Base-by-base conservation (phyloP, 2,888 invertebrate genomes). In the Galeopsomyia nigrocyanea region DNA sequence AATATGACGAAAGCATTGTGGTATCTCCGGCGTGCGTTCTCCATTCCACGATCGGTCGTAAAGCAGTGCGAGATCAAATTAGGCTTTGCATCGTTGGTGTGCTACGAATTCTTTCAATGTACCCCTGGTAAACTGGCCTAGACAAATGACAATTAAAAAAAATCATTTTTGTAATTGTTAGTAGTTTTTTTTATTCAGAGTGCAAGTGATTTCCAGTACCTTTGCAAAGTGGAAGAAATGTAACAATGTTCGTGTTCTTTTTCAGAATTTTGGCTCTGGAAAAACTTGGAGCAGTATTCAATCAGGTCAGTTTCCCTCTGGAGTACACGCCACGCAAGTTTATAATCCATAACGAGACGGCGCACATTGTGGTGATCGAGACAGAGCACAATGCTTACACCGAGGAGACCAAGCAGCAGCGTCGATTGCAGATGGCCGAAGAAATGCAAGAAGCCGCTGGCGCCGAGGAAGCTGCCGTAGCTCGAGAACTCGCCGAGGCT, bases 331-430 rank as follows among this genome's bases (percentile, higher is more conserved):
- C 99, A 0, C 90, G 98, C 60, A 95, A 95, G 81, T 98, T 99
- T 85, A 93, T 95, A 19, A 94, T 99, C 71, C 98, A 99, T 86
- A 91, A 93, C 2, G 97, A 98, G 80, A 94, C 95, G 19, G 95
- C 94, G 46, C 94, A 97, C 82, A 90, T 99, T 68, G 91, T 99
- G 62, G 90, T 98, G 68, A 92, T 98, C 55, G 99, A 99, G 88
- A 97, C 98, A 14, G 99, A 99, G 87, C 98, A 99, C 86, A 99
- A 98, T 86, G 94, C 99, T 0, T 99, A 98, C 85, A 99, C 99
- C 0, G 98, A 98, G 80, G 95, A 97, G 78, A 97, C 97, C 57
- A 99, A 99, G 85, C 94, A 93, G 80, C 95, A 95, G 80, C 90
- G 97, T 74, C 91, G 97, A 80, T 90, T 96, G 68, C 98, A 99